Evolutionary conservation across 2,888 invertebrate species (phyloP).

Genomic region (Cantharis flavilabris): DNA sequence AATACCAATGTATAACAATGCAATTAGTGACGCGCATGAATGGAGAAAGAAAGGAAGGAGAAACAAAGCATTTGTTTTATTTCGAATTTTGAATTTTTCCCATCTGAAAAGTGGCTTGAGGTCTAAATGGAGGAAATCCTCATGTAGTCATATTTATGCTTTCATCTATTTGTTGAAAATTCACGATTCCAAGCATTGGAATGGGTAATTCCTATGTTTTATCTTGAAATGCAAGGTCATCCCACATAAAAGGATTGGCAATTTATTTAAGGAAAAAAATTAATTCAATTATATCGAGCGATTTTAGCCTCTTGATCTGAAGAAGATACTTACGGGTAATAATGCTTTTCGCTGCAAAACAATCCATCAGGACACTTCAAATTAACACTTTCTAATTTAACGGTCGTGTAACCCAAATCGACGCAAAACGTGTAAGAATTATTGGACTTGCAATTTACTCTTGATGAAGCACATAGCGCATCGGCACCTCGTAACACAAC

Average conservation of each 20-base stretch:
- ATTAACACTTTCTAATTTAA: constrained; percentile 8
- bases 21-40: too few species aligned
- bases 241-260: neutral
- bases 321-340: constrained; percentile 23
- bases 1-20: neutral
- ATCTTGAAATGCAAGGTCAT: neutral
- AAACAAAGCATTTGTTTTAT: too few species aligned
- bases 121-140: too few species aligned
- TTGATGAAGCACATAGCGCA: neutral
- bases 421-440: constrained; percentile 19
- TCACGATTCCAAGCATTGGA: neutral
- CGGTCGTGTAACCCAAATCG: constrained; percentile 3
- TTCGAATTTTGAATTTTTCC: too few species aligned
- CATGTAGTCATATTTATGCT: too few species aligned
- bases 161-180: too few species aligned
- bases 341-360: constrained; percentile 10
- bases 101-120: too few species aligned
- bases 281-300: neutral
- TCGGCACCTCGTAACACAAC: neutral
- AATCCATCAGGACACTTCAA: constrained; percentile 17
- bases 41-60: too few species aligned
- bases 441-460: neutral
- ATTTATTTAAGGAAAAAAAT: neutral
- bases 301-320: neutral
- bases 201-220: neutral